Evolutionary conservation across 2,888 invertebrate species (phyloP).

Genomic region (Drosophila engyochracea): DNA sequence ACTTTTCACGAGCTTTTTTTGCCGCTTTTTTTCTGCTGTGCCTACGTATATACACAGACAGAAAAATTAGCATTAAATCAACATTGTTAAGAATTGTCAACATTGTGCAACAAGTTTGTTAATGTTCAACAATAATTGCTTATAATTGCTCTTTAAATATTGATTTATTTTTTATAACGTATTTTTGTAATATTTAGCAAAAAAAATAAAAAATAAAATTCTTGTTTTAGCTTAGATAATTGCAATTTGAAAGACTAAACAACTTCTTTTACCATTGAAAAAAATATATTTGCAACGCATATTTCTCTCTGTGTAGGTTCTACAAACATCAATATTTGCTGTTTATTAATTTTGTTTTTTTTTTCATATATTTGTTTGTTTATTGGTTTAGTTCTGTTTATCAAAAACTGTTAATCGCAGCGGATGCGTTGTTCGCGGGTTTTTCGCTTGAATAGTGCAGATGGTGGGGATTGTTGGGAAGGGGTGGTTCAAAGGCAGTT

Average conservation of each 20-base stretch:
- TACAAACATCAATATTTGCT: conserved; percentile 5
- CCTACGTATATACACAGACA: background rate
- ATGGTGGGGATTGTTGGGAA: background rate
- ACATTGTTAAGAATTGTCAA: background rate
- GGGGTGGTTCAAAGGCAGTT: background rate
- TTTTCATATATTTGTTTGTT: conserved; percentile 66
- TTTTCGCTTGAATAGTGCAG: background rate
- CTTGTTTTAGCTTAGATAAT: background rate
- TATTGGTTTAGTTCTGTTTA: conserved; percentile 62
- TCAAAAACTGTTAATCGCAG: conserved; percentile 66
- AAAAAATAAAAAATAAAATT: background rate
- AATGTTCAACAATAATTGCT: background rate
- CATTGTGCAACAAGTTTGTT: background rate
- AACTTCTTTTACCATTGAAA: background rate
- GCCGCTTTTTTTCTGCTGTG: background rate
- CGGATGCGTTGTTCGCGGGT: conserved; percentile 4
- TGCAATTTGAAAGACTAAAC: background rate
- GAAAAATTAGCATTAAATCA: background rate
- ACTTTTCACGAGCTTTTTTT: conserved; percentile 38
- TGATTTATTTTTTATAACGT: no score
- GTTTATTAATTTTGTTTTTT: conserved; percentile 21
- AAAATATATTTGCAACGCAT: background rate
- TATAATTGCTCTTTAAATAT: background rate
- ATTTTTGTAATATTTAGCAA: no score
- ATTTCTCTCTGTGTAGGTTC: conserved; percentile 6